Conservation (phyloP, 2,113 vertebrate species). For the Serinus canaria region DNA sequence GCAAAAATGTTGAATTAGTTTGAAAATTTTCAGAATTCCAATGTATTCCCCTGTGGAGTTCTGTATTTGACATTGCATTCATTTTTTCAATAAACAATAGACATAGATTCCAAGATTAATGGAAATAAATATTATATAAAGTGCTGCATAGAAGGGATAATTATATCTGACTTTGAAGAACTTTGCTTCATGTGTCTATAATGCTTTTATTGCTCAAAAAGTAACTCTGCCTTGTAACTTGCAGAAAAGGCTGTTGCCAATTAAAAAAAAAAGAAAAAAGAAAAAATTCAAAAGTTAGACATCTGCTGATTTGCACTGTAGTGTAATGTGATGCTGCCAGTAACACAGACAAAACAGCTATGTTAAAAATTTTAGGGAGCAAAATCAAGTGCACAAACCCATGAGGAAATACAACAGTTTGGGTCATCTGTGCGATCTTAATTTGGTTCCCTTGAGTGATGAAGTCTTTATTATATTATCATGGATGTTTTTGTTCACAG, state of each 20-base stretch:
- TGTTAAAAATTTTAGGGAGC: background rate
- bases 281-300: constrained; percentile 6
- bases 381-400: background rate
- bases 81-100: constrained; percentile 71
- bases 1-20: constrained; percentile 75
- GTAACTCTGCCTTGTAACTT: background rate
- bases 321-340: background rate
- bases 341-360: background rate
- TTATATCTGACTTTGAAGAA: constrained; percentile 33
- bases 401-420: background rate
- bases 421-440: background rate
- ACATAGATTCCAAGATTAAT: constrained; percentile 53
- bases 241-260: background rate
- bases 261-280: background rate
- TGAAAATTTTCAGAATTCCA: constrained; percentile 75
- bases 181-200: constrained; percentile 7
- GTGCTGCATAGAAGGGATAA: background rate
- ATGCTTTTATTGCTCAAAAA: constrained; percentile 14
- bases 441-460: background rate
- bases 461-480: constrained; percentile 14
- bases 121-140: constrained; percentile 63
- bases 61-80: constrained; percentile 66
- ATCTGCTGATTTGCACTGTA: constrained; percentile 8
- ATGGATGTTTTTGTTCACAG: background rate
- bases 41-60: constrained; percentile 47